Evolutionary conservation across 35 echinoderm and acorn worm species (phyloP).

Genomic region (Hemicentrotus pulcherrimus): DNA sequence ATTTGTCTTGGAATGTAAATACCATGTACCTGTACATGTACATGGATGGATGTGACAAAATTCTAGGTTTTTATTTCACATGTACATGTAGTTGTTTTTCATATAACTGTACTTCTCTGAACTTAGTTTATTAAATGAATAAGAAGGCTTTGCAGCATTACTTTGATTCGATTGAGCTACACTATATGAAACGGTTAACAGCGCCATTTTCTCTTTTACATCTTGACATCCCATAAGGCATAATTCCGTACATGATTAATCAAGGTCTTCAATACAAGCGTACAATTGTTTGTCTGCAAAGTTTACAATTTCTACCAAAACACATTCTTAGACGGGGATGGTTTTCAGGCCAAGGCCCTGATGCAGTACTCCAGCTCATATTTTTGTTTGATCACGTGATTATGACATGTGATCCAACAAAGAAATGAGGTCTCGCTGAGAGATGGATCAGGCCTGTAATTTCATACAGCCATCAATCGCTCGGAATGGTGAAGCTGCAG

Average conservation of each 20-base stretch:
- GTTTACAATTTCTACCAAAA: background rate
- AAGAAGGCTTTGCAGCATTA: too few relatives aligned
- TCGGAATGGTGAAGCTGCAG: background rate
- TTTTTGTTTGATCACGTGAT: slow-evolving; percentile 43
- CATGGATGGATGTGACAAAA: too few relatives aligned
- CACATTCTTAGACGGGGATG: background rate
- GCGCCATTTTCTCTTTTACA: too few relatives aligned
- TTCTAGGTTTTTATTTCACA: too few relatives aligned
- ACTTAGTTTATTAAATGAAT: too few relatives aligned
- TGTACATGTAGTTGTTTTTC: too few relatives aligned
- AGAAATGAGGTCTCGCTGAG: slow-evolving; percentile 46
- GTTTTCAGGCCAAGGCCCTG: background rate
- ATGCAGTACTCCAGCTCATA: background rate
- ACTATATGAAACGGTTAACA: too few relatives aligned
- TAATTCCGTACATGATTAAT: background rate
- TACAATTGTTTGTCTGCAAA: background rate
- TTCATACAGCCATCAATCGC: slow-evolving; percentile 3
- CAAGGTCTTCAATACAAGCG: background rate
- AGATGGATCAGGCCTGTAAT: background rate
- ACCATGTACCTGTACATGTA: too few relatives aligned
- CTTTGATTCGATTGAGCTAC: too few relatives aligned
- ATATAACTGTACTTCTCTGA: too few relatives aligned
- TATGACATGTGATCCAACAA: slow-evolving; percentile 44
- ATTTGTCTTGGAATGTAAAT: too few relatives aligned
- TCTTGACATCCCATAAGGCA: too few relatives aligned